A percentile compares a stretch with the other conserved stretches of the same genome.
Conservation (phyloP, 2,888 invertebrate species). For the Volucella inanis region DNA sequence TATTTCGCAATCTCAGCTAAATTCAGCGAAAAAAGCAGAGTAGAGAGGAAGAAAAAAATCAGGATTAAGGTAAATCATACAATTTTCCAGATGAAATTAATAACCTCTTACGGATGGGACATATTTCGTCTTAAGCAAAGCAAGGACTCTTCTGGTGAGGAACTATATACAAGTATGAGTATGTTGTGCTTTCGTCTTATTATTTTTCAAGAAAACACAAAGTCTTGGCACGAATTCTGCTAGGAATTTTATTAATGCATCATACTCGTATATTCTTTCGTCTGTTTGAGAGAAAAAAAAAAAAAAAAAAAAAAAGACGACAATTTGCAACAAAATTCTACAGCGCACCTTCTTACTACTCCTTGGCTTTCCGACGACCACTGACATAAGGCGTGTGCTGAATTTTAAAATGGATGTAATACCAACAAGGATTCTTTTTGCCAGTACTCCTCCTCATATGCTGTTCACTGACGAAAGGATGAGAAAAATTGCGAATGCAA, state of each 20-base stretch:
- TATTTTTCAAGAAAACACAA: background rate
- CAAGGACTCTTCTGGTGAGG: constrained; percentile 1
- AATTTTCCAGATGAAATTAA: constrained; percentile 55
- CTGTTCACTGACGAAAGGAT: background rate
- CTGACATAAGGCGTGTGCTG: constrained; percentile 54
- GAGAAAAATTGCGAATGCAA: constrained; percentile 63
- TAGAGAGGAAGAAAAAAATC: constrained; percentile 18
- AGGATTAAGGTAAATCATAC: constrained; percentile 58
- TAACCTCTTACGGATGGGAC: constrained; percentile 16
- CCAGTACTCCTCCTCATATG: too few species aligned
- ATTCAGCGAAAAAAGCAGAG: constrained; percentile 15
- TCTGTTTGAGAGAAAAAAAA: constrained; percentile 14
- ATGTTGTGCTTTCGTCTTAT: background rate
- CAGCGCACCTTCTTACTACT: constrained; percentile 13
- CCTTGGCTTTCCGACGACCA: background rate
- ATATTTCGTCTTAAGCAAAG: constrained; percentile 10
- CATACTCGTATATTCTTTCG: constrained; percentile 9
- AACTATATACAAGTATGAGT: too few species aligned
- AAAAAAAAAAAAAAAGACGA: constrained; percentile 13
- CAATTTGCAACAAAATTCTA: constrained; percentile 35
- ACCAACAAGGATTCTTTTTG: background rate
- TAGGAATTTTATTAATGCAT: constrained; percentile 59
- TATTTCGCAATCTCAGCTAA: constrained; percentile 23
- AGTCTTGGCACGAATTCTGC: constrained; percentile 54
- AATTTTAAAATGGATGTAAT: constrained; percentile 57